Evolutionary conservation across 2,888 invertebrate species (phyloP).

Genomic region (Ophioninae sp.): DNA sequence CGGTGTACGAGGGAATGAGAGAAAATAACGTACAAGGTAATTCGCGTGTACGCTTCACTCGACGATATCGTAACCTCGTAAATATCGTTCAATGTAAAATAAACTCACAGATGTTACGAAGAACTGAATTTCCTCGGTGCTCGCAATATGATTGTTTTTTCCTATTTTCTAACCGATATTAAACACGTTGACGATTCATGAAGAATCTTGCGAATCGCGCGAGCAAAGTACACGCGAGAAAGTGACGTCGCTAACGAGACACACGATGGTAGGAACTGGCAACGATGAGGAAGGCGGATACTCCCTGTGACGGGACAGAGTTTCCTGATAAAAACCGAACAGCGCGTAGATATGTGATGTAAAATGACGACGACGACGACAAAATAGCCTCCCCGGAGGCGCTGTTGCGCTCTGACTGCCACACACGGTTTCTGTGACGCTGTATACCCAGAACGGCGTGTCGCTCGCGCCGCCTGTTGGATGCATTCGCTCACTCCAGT

Average conservation of each 20-base stretch:
- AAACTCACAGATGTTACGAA: conserved; percentile 37
- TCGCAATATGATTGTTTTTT: not conserved
- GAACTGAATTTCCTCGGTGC: conserved; percentile 18
- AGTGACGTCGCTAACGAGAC: conserved; percentile 1
- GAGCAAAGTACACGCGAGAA: not conserved
- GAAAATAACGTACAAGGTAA: not conserved
- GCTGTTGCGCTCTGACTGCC: conserved; percentile 56
- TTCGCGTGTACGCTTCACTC: not conserved
- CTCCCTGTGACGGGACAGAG: conserved; percentile 5
- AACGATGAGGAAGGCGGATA: conserved; percentile 11
- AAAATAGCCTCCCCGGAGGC: conserved; percentile 37
- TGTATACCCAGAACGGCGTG: conserved; percentile 7
- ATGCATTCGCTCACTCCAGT: conserved; percentile 10
- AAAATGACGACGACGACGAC: conserved; percentile 41
- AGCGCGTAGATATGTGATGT: conserved; percentile 10
- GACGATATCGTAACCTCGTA: conserved; percentile 11
- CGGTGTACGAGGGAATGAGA: not conserved
- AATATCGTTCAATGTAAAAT: conserved; percentile 14
- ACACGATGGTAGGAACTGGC: not conserved
- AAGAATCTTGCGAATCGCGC: conserved; percentile 44
- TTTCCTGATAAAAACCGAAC: conserved; percentile 24
- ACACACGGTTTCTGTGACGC: conserved; percentile 37
- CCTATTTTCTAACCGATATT: conserved; percentile 13
- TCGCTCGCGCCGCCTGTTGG: conserved; percentile 38
- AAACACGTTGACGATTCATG: conserved; percentile 58